Evolutionary conservation across 1,140 invertebrate species (phyloP).

Genomic region (Phenacoccus solenopsis): DNA sequence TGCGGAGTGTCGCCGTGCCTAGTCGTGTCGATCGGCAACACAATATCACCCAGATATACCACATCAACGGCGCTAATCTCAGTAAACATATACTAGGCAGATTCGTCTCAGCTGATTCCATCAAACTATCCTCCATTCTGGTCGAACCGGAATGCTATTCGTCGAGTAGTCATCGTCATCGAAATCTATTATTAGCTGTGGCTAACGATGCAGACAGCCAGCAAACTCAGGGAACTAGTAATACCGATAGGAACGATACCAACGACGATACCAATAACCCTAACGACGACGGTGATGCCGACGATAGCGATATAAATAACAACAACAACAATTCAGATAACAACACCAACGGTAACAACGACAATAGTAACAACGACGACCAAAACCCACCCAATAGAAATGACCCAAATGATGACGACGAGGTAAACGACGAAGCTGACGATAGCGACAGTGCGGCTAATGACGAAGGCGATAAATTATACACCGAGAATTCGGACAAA

Average conservation of each 20-base stretch:
- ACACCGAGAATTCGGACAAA: background rate
- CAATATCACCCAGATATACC: background rate
- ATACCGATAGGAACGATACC: background rate
- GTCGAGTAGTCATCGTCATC: background rate
- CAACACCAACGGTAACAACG: slow-evolving; percentile 9
- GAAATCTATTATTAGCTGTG: background rate
- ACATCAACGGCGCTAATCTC: background rate
- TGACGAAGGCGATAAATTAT: background rate
- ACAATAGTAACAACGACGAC: background rate
- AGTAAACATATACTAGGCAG: background rate
- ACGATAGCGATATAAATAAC: slow-evolving; percentile 18
- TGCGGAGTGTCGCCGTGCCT: background rate
- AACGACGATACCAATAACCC: background rate
- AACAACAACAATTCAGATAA: slow-evolving; percentile 12
- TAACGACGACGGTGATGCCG: background rate
- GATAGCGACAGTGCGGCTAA: background rate
- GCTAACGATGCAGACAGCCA: background rate
- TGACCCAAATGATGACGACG: background rate
- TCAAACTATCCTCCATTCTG: background rate
- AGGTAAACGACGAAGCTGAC: background rate
- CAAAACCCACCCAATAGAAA: background rate
- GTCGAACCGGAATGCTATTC: background rate
- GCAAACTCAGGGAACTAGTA: background rate
- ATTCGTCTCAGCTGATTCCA: background rate
- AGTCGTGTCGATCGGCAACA: background rate